A percentile compares a stretch with the other conserved stretches of the same genome.
These are phyloP conservation scores for Emydura subglobosa DNA, from an alignment of 2,113 vertebrate genomes.

Conservation along the genomic window DNA sequence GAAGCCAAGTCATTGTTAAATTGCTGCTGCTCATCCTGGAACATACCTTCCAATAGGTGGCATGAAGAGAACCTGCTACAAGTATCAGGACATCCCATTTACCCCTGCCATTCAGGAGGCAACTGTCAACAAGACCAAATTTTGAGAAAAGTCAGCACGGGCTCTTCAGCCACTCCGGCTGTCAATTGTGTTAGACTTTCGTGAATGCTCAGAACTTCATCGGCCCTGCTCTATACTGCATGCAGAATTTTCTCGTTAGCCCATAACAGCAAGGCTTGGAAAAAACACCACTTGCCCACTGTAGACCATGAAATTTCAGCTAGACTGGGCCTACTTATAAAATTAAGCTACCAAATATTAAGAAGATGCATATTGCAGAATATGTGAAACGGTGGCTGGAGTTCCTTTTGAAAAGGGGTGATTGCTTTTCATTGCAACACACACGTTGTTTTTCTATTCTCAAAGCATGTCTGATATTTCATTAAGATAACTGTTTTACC, in stretches of 20 bases:
- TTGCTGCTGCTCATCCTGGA: background rate
- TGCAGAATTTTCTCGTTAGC: background rate
- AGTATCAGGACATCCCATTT: background rate
- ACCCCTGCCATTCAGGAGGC: background rate
- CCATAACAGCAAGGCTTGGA: background rate
- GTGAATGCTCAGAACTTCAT: background rate
- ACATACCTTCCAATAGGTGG: background rate
- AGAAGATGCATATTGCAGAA: too few relatives aligned
- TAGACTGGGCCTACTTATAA: too few relatives aligned
- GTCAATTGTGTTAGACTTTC: background rate
- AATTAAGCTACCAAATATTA: too few relatives aligned
- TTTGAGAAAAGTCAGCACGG: background rate
- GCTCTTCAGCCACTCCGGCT: background rate
- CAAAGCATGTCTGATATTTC: too few relatives aligned
- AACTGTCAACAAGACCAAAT: background rate
- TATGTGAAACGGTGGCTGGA: too few relatives aligned
- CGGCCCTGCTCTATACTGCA: background rate
- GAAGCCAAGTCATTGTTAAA: background rate
- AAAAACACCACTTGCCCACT: background rate
- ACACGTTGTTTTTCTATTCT: too few relatives aligned
- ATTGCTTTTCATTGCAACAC: too few relatives aligned
- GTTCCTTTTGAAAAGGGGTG: too few relatives aligned
- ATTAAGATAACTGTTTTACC: too few relatives aligned
- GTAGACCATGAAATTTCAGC: too few relatives aligned
- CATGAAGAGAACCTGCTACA: background rate